Conservation (phyloP, 1,140 invertebrate genomes). For the Dreissena polymorpha region DNA sequence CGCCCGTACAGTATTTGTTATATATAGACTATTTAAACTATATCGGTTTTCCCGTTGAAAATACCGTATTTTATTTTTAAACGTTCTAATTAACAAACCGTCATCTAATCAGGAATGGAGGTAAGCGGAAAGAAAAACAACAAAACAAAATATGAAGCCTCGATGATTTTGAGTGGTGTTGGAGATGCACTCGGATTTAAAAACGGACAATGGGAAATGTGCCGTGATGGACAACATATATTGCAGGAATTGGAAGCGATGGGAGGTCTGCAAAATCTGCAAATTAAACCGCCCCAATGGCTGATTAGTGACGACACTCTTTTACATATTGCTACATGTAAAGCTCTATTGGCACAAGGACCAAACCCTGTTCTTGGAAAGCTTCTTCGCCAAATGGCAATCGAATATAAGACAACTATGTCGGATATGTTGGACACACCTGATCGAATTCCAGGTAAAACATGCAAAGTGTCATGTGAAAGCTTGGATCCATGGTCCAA, state of each 20-base stretch:
- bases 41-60: neutral
- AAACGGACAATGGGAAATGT: conserved; percentile 73
- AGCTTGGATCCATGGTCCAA: neutral
- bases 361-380: conserved; percentile 44
- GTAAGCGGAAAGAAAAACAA: neutral
- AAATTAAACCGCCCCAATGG: conserved; percentile 58
- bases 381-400: conserved; percentile 61
- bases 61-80: neutral
- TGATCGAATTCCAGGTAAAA: conserved; percentile 62
- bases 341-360: conserved; percentile 55
- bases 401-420: conserved; percentile 71
- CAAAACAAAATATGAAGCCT: conserved; percentile 54
- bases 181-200: conserved; percentile 75
- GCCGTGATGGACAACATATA: conserved; percentile 64
- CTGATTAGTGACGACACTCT: conserved; percentile 67
- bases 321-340: conserved; percentile 64
- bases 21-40: neutral
- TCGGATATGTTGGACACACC: conserved; percentile 71
- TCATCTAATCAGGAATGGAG: neutral
- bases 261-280: conserved; percentile 63
- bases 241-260: conserved; percentile 64
- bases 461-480: neutral
- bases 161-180: conserved; percentile 74
- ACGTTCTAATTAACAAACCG: neutral
- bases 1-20: neutral